phyloP scores from a whole-genome alignment of 2,113 vertebrate genomes.

The Cacatua alba region DNA sequence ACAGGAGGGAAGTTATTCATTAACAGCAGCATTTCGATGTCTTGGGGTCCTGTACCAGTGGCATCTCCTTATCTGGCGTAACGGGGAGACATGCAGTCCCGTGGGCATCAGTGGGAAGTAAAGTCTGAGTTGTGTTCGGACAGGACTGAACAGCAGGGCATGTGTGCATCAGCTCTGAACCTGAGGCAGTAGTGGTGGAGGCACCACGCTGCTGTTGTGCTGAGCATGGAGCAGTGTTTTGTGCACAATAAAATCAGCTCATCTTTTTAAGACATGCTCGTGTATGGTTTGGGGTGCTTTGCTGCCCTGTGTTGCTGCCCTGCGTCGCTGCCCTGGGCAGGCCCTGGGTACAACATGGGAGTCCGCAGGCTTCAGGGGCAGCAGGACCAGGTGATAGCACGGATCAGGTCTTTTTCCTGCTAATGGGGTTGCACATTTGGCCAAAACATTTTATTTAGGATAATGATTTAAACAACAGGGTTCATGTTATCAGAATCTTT shows the following conservation, averaged over 20 bases:
- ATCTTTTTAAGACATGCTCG: not conserved
- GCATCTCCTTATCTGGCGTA: not conserved
- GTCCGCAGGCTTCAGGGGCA: accelerated
- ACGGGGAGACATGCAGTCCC: accelerated
- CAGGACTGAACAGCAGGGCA: accelerated
- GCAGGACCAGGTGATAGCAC: not conserved
- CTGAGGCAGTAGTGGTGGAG: accelerated
- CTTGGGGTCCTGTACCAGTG: not conserved
- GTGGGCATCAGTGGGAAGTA: accelerated
- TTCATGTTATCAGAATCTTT: not conserved
- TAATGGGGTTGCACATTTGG: accelerated
- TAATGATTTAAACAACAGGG: not conserved
- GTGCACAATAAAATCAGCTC: accelerated
- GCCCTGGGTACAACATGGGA: accelerated
- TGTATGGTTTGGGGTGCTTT: not conserved
- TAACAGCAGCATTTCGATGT: not conserved
- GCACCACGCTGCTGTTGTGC: not conserved
- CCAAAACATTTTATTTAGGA: not conserved
- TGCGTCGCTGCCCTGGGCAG: no score
- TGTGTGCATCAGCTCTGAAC: accelerated
- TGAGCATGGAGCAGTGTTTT: accelerated
- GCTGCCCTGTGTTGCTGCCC: accelerated
- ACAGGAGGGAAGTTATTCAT: slow-evolving; percentile 16
- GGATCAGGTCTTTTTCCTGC: not conserved
- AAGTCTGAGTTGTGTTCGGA: accelerated